Conservation (phyloP, 2,113 vertebrate genomes). For the Siphamia tubifer region DNA sequence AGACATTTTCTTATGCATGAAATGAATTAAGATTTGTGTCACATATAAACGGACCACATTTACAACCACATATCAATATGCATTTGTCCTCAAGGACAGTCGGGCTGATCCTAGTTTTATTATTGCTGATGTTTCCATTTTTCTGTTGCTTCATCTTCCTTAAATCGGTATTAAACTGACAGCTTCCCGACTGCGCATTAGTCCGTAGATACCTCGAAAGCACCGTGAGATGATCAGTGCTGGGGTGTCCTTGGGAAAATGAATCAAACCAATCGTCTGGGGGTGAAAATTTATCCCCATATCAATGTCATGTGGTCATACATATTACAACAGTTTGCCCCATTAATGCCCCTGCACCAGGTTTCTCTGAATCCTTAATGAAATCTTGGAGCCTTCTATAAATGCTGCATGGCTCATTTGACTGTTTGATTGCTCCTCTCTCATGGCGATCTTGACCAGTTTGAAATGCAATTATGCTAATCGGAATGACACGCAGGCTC, state of each 20-base stretch:
- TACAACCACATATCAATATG: neutral
- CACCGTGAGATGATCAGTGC: neutral
- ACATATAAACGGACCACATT: neutral
- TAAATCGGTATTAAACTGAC: neutral
- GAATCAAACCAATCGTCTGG: neutral
- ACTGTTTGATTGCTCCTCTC: constrained; percentile 29
- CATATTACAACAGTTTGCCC: neutral
- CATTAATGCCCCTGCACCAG: neutral
- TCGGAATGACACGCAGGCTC: neutral
- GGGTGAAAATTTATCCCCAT: neutral
- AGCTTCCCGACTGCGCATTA: neutral
- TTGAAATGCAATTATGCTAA: constrained; percentile 52
- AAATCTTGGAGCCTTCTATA: constrained; percentile 6
- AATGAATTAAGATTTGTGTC: neutral
- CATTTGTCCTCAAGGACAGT: neutral
- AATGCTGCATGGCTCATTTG: constrained; percentile 16
- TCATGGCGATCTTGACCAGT: constrained; percentile 14
- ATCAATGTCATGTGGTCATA: constrained; percentile 14
- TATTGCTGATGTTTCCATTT: neutral
- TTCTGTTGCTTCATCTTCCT: neutral
- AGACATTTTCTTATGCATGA: neutral
- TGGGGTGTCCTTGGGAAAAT: neutral
- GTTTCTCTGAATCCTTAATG: neutral
- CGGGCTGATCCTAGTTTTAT: neutral
- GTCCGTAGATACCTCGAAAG: neutral